A percentile compares a stretch with the other conserved stretches of the same genome.
phyloP scores from a whole-genome alignment of 2,888 invertebrate genomes.

The Lobophora halterata region DNA sequence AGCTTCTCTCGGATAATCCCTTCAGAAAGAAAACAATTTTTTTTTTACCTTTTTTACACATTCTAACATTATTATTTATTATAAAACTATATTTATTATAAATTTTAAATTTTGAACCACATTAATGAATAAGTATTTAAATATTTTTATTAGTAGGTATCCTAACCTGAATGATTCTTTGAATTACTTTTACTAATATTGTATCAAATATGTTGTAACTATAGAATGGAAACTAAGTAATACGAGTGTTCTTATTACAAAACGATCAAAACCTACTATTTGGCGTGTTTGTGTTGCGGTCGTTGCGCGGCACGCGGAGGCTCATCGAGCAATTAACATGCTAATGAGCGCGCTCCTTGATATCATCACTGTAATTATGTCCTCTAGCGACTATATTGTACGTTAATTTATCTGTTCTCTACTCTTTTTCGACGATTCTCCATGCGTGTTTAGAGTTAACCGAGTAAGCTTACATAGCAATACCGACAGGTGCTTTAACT shows the following conservation, averaged over 20 bases:
- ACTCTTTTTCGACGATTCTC: constrained; percentile 51
- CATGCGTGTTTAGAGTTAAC: constrained; percentile 32
- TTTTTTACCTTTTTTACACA: no score
- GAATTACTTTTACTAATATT: constrained; percentile 1
- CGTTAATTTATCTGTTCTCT: constrained; percentile 56
- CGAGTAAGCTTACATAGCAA: constrained; percentile 29
- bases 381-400: constrained; percentile 66
- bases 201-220: constrained; percentile 7
- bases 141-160: no score
- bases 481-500: constrained; percentile 42
- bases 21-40: constrained; percentile 9
- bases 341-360: constrained; percentile 72
- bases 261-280: constrained; percentile 47
- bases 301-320: constrained; percentile 40
- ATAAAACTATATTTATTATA: no score
- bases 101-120: no score
- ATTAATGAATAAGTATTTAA: constrained; percentile 5
- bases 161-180: constrained; percentile 2
- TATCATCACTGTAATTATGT: constrained; percentile 76
- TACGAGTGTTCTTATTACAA: constrained; percentile 26
- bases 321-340: constrained; percentile 74
- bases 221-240: constrained; percentile 8
- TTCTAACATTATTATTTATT: no score
- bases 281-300: constrained; percentile 36
- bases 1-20: constrained; percentile 38